Evolutionary conservation across 1,140 invertebrate genomes (phyloP), one percentile per base, ranked within the genome.

Genomic region (Dendrolimus punctatus): DNA sequence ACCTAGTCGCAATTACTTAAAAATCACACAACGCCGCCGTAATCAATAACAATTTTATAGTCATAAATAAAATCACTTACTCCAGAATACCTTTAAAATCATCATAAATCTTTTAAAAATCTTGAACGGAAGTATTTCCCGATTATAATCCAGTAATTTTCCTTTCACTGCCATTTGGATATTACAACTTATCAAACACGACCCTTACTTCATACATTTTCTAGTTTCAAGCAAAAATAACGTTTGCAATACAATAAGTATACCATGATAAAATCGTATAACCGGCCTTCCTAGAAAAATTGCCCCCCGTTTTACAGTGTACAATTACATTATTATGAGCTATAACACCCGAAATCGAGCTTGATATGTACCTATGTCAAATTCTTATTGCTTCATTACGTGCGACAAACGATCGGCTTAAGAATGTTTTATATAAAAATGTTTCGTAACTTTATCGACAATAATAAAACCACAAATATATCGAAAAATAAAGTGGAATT

Each of bases 361-460:
- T 60, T 52, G 45, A 48, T 51, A 45, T 23, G 50, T 59, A 45
- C 44, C 48, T 54, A 55, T 55, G 55, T 56, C 53, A 60, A 60
- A 60, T 60, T 56, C 50, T 60, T 56, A 60, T 60, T 53, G 54
- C 54, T 60, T 50, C 54, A 53, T 56, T 56, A 46, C 54, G 46
- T 53, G 58, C 51, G 43, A 53, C 42, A 44, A 60, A 60, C 58
- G 40, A 55, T 48, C 53, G 42, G 39, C 37, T 60, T 50, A 51
- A 58, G 46, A 58, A 50, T 50, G 49, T 58, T 53, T 50, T 9
- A 9, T 8, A 10, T 49, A 55, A 40, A 23, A 43, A 41, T 49
- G 39, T 49, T 44, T 49, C 53, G 48, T 54, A 37, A 50, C 46
- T 53, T 41, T 50, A 23, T 6, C 40, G 9, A 8, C 39, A 49